These are phyloP conservation scores for Enchytraeus crypticus DNA, from an alignment of 2,888 invertebrate species.

Conservation along the genomic window DNA sequence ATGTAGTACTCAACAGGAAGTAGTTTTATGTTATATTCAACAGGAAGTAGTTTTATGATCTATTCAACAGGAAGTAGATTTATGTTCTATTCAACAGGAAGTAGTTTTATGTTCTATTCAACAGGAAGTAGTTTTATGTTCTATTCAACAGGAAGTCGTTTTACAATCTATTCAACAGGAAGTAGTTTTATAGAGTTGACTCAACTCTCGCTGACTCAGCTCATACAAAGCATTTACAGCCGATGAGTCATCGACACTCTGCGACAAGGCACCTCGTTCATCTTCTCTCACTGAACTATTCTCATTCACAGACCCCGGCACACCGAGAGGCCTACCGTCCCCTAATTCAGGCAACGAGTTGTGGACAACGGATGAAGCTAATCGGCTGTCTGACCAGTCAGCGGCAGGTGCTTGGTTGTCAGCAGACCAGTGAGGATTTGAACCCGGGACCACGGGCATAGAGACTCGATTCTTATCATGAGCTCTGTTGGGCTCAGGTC, in stretches of 20 bases:
- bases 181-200: neutral
- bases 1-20: too few species aligned
- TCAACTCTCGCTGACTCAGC: neutral
- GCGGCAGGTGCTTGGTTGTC: neutral
- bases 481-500: neutral
- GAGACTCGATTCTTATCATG: too few species aligned
- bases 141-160: too few species aligned
- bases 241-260: neutral
- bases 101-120: too few species aligned
- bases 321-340: neutral
- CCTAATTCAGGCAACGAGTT: neutral
- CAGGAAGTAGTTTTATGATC: too few species aligned
- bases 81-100: too few species aligned
- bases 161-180: too few species aligned
- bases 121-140: too few species aligned
- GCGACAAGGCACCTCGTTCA: neutral
- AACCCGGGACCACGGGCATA: neutral
- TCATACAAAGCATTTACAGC: neutral
- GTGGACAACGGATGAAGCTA: neutral
- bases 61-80: too few species aligned
- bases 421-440: neutral
- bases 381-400: neutral
- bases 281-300: neutral
- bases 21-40: too few species aligned
- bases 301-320: neutral